phyloP scores from a whole-genome alignment of 1,140 invertebrate species.

The Triops cancriformis region DNA sequence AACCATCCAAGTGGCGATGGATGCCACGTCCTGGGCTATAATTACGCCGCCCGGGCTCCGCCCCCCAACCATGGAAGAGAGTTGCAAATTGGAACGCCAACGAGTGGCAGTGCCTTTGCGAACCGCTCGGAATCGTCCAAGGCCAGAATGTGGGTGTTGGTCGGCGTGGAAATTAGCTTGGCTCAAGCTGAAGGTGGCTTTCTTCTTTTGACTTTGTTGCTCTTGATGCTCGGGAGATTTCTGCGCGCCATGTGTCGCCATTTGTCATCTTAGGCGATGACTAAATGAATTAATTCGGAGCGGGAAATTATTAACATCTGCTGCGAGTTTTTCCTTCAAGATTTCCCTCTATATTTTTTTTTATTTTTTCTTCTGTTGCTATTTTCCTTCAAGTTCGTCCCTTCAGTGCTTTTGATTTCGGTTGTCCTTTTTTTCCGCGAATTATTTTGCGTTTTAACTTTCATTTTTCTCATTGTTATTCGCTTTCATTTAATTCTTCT shows the following conservation, averaged over 20 bases:
- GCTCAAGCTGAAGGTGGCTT: slow-evolving; percentile 44
- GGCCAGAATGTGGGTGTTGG: slow-evolving; percentile 1
- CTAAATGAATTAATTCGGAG: no score
- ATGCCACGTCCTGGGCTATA: background rate
- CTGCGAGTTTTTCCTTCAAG: no score
- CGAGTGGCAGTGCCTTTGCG: background rate
- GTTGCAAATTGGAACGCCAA: slow-evolving; percentile 1
- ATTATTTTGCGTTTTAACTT: no score
- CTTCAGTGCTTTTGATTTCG: no score
- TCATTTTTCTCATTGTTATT: no score
- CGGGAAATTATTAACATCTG: no score
- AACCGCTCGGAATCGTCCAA: background rate
- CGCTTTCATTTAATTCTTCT: background rate
- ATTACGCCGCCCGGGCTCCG: background rate
- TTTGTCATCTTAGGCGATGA: no score
- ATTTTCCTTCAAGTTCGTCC: no score
- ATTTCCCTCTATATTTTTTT: no score
- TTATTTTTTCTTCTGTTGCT: no score
- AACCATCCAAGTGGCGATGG: background rate
- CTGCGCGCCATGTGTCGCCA: background rate
- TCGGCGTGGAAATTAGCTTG: slow-evolving; percentile 34
- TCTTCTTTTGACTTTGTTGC: slow-evolving; percentile 25
- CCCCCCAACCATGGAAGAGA: no score
- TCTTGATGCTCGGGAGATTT: background rate
- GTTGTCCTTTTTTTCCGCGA: no score